Evolutionary conservation across 2,888 invertebrate genomes (phyloP), one percentile per base, ranked within the genome.

Genomic region (Doris montereyensis): DNA sequence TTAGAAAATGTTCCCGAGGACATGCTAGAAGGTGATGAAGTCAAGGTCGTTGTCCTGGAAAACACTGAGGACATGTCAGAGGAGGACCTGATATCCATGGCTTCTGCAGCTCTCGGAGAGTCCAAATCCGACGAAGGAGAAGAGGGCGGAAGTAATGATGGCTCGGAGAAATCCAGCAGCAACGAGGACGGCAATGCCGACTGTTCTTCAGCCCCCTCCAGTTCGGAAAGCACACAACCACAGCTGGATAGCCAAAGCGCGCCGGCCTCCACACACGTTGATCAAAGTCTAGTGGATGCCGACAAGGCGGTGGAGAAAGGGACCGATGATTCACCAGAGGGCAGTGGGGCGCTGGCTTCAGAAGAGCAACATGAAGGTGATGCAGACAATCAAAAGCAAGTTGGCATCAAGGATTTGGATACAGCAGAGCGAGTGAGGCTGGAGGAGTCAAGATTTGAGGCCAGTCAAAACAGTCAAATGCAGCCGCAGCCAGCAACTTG

Each of bases 31-130:
- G 72, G 35, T 13, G 73, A 72, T 1, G 76, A 76, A 10, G 78
- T 81, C 21, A 82, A 87, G 30, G 82, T 88, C 30, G 84, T 88
- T 1, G 77, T 88, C 76, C 83, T 87, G 21, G 86, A 86, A 13
- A 83, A 82, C 72, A 82, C 82, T 24, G 84, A 84, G 24, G 83
- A 84, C 65, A 80, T 87, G 26, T 83, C 86, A 17, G 86, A 86
- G 67, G 88, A 87, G 52, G 87, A 87, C 30, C 85, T 85, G 26
- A 65, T 87, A 17, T 81, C 81, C 67, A 78, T 88, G 72, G 87
- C 87, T 2, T 81, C 85, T 60, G 82, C 83, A 41, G 83, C 83
- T n/a, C 65, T 87, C 28, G 65, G 32, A 8, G 77, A 78, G 32
- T 71, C 73, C 8, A 34, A 24, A 10, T 67, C 32, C 67, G 76